phyloP scores from a whole-genome alignment of 1,140 invertebrate species.

The Caerostris extrusa region DNA sequence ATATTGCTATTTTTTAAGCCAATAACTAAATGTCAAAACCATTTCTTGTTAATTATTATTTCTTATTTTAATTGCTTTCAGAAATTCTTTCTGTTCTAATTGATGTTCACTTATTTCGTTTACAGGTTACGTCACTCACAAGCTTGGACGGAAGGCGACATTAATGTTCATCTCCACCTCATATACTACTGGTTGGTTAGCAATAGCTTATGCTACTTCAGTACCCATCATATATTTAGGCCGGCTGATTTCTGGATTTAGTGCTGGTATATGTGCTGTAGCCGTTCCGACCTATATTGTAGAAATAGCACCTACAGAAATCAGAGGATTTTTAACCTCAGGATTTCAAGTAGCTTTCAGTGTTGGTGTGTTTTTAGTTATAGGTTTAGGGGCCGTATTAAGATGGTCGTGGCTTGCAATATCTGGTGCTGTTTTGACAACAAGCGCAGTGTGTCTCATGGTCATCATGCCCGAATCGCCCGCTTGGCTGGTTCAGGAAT shows the following conservation, averaged over 20 bases:
- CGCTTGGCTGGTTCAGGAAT: conserved; percentile 88
- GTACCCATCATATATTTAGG: conserved; percentile 85
- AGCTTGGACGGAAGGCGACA: conserved; percentile 88
- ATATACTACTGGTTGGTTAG: conserved; percentile 88
- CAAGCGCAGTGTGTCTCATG: conserved; percentile 84
- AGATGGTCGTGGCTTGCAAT: conserved; percentile 87
- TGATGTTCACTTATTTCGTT: not conserved
- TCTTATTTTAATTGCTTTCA: too few species aligned
- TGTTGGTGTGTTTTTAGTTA: conserved; percentile 89
- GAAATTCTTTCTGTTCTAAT: not conserved
- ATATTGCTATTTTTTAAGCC: too few species aligned
- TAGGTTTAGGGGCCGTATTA: conserved; percentile 88
- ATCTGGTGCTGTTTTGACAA: conserved; percentile 85
- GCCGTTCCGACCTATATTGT: conserved; percentile 90
- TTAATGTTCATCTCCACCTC: conserved; percentile 88
- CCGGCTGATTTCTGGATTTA: conserved; percentile 86
- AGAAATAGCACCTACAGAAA: conserved; percentile 92
- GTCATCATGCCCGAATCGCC: conserved; percentile 90
- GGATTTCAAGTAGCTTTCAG: conserved; percentile 90
- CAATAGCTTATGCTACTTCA: conserved; percentile 86
- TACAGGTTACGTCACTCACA: conserved; percentile 86
- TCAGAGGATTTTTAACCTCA: conserved; percentile 90
- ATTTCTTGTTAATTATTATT: too few species aligned
- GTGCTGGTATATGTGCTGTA: conserved; percentile 85
- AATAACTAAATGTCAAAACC: too few species aligned